Percentiles rank a stretch among this genome's conserved stretches.
Evolutionary conservation across 2,888 invertebrate genomes (phyloP).

Genomic region (Liposcelis brunnea): DNA sequence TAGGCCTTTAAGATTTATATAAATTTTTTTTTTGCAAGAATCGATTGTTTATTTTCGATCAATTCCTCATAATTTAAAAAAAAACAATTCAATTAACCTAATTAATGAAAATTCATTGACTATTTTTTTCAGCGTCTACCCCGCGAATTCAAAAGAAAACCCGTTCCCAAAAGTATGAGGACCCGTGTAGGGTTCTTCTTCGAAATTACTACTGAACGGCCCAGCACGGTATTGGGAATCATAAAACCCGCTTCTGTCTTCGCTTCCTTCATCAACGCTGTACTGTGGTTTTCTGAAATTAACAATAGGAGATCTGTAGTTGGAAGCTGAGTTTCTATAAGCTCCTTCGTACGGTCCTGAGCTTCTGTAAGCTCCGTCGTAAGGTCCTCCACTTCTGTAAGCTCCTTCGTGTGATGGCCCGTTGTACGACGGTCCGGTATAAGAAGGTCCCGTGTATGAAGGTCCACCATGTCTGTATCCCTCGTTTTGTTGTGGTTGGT

Average conservation of each 20-base stretch:
- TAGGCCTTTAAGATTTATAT: too few relatives aligned
- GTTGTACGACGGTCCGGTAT: conserved; percentile 11
- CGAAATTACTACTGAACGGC: conserved; percentile 27
- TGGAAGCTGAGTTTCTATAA: conserved; percentile 18
- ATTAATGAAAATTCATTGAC: too few relatives aligned
- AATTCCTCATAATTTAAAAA: too few relatives aligned
- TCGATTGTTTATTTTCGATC: too few relatives aligned
- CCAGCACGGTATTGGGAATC: conserved; percentile 24
- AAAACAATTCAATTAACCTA: too few relatives aligned
- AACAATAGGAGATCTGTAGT: not conserved
- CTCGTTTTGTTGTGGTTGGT: conserved; percentile 13
- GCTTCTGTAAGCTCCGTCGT: conserved; percentile 21
- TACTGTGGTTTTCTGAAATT: conserved; percentile 21
- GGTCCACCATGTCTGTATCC: conserved; percentile 15
- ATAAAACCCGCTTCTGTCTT: conserved; percentile 28
- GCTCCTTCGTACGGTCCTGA: conserved; percentile 15
- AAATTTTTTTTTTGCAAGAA: too few relatives aligned
- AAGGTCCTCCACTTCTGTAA: conserved; percentile 18
- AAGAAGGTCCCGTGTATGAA: conserved; percentile 2
- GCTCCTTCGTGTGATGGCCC: conserved; percentile 18
- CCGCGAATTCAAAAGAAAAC: conserved; percentile 42
- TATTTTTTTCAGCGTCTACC: conserved; percentile 22
- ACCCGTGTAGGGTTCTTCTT: conserved; percentile 23
- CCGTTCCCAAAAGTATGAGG: conserved; percentile 43
- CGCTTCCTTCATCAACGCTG: conserved; percentile 28